Evolutionary conservation across 2,797 vertebrate genomes (phyloP).

Genomic region (Gouania willdenowi): DNA sequence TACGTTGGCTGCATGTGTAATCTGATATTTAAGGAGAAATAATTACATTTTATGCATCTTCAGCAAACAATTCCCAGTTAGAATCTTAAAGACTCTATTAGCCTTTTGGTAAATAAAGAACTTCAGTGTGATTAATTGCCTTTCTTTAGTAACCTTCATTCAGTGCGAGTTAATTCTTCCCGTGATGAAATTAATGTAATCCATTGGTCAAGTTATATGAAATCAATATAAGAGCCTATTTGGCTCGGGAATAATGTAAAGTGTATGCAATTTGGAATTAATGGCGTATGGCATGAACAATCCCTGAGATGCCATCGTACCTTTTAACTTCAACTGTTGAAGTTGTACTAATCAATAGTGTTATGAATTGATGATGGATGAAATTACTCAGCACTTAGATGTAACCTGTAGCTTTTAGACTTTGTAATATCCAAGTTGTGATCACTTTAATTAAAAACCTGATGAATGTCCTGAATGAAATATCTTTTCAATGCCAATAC

Average conservation of each 20-base stretch:
- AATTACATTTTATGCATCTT: no score
- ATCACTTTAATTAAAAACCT: no score
- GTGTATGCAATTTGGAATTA: constrained; percentile 18
- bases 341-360: constrained; percentile 2
- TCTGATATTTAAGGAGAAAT: no score
- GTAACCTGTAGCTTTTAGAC: no score
- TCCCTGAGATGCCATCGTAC: background rate
- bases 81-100: no score
- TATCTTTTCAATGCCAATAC: no score
- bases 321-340: background rate
- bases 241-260: constrained; percentile 7
- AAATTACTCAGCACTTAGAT: background rate
- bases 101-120: constrained; percentile 13
- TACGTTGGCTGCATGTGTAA: no score
- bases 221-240: constrained; percentile 22
- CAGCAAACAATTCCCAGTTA: no score
- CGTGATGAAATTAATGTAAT: constrained; percentile 20
- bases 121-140: constrained; percentile 23
- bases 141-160: constrained; percentile 14
- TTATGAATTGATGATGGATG: constrained; percentile 6
- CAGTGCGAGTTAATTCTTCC: constrained; percentile 24
- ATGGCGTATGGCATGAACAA: constrained; percentile 17
- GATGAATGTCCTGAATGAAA: no score
- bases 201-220: background rate
- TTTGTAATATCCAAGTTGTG: no score